phyloP scores from a whole-genome alignment of 2,888 invertebrate species.

The Eupithecia centaureata region DNA sequence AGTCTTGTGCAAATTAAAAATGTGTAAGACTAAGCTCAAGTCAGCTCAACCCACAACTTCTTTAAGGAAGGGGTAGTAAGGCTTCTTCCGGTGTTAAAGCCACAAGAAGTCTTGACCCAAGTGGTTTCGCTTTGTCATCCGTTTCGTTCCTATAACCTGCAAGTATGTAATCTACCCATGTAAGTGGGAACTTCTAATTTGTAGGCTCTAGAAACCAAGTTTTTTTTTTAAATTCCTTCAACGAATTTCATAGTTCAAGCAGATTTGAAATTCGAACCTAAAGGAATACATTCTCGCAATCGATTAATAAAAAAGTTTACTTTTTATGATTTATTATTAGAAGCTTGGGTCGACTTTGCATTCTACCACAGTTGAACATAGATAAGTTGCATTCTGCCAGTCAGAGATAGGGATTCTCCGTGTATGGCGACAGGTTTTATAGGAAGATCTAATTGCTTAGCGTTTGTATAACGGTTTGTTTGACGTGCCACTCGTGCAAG shows the following conservation, averaged over 20 bases:
- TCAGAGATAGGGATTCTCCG: constrained; percentile 13
- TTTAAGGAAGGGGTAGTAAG: constrained; percentile 20
- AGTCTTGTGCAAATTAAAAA: neutral
- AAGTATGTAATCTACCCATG: neutral
- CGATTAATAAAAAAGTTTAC: neutral
- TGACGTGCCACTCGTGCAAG: constrained; percentile 24
- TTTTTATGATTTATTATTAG: constrained; percentile 14
- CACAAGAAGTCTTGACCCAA: constrained; percentile 23
- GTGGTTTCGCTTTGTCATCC: constrained; percentile 22
- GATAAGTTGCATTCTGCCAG: constrained; percentile 23
- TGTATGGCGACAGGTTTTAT: constrained; percentile 39
- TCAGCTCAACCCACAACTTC: constrained; percentile 1
- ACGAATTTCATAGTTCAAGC: neutral
- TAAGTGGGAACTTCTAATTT: neutral
- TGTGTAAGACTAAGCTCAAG: neutral
- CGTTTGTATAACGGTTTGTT: constrained; percentile 32
- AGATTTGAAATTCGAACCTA: neutral
- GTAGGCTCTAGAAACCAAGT: neutral
- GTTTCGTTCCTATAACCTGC: constrained; percentile 9
- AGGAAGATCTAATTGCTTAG: constrained; percentile 49
- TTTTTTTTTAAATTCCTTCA: neutral
- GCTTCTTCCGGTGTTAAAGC: constrained; percentile 33
- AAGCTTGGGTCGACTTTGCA: constrained; percentile 15
- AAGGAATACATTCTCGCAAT: neutral
- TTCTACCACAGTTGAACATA: constrained; percentile 25